phyloP scores from a whole-genome alignment of 1,140 invertebrate species.

The Centruroides vittatus region DNA sequence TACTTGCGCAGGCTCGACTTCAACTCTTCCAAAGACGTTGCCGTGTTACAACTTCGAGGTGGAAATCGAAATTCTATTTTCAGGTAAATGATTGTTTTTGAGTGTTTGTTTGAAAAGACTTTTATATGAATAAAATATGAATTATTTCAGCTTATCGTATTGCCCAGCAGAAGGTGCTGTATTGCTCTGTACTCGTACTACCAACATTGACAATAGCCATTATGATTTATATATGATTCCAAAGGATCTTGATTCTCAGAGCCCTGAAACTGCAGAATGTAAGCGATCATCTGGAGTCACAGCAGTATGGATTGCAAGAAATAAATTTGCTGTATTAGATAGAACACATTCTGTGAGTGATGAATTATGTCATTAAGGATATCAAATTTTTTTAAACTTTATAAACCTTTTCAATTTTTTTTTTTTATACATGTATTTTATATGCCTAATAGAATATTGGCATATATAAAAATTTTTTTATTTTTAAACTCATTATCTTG shows the following conservation, averaged over 20 bases:
- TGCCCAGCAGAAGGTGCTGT: constrained; percentile 91
- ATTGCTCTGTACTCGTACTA: constrained; percentile 57
- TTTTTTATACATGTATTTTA: too few species aligned
- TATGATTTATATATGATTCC: constrained; percentile 91
- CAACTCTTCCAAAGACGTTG: constrained; percentile 76
- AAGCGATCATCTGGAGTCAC: constrained; percentile 81
- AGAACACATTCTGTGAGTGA: constrained; percentile 60
- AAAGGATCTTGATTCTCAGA: constrained; percentile 45
- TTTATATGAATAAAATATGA: not conserved
- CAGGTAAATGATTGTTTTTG: constrained; percentile 32
- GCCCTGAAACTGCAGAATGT: constrained; percentile 46
- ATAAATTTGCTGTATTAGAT: constrained; percentile 95
- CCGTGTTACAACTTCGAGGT: constrained; percentile 84
- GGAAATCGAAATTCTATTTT: constrained; percentile 52
- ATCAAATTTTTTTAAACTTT: not conserved
- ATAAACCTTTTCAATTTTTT: too few species aligned
- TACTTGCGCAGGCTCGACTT: constrained; percentile 85
- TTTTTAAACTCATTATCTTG: too few species aligned
- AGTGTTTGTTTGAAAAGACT: not conserved
- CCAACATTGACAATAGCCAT: constrained; percentile 69
- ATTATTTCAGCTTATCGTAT: constrained; percentile 70
- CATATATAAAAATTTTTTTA: too few species aligned
- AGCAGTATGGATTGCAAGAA: constrained; percentile 95
- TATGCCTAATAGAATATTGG: too few species aligned
- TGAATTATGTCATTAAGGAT: constrained; percentile 11